Evolutionary conservation across 1,140 invertebrate genomes (phyloP).

Genomic region (Euschistus heros): DNA sequence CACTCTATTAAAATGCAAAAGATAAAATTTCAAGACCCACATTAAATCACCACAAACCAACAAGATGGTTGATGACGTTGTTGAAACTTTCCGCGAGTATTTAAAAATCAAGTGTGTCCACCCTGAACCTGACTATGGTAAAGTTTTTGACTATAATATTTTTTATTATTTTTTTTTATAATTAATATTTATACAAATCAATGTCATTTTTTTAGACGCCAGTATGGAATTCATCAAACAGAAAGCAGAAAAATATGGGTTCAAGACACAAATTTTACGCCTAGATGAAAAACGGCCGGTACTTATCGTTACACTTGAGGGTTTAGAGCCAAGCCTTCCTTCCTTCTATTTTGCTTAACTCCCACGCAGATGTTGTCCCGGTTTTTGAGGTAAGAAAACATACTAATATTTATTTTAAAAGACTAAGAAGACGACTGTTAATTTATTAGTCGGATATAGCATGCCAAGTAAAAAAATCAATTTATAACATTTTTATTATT

Average conservation of each 20-base stretch:
- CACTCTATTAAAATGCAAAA: too few species aligned
- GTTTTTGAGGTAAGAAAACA: conserved; percentile 62
- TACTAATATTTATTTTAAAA: too few species aligned
- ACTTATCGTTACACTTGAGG: conserved; percentile 70
- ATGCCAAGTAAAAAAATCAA: too few species aligned
- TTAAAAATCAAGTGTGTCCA: conserved; percentile 69
- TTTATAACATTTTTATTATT: too few species aligned
- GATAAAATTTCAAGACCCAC: too few species aligned
- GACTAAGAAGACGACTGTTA: too few species aligned
- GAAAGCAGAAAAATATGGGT: conserved; percentile 52
- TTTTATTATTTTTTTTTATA: not conserved
- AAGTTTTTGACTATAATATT: conserved; percentile 30
- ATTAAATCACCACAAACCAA: not conserved
- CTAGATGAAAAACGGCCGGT: conserved; percentile 52
- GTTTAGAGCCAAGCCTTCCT: conserved; percentile 56
- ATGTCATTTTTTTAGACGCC: conserved; percentile 41
- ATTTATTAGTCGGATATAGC: too few species aligned
- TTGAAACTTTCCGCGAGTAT: conserved; percentile 68
- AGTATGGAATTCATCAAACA: conserved; percentile 58
- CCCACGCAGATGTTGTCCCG: conserved; percentile 92
- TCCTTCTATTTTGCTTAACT: conserved; percentile 72
- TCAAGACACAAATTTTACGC: conserved; percentile 48
- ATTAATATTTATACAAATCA: not conserved
- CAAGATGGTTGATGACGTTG: conserved; percentile 36
- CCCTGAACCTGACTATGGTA: conserved; percentile 70